Base-by-base conservation (phyloP, 2,797 vertebrate species). In the Tachyglossus aculeatus region DNA sequence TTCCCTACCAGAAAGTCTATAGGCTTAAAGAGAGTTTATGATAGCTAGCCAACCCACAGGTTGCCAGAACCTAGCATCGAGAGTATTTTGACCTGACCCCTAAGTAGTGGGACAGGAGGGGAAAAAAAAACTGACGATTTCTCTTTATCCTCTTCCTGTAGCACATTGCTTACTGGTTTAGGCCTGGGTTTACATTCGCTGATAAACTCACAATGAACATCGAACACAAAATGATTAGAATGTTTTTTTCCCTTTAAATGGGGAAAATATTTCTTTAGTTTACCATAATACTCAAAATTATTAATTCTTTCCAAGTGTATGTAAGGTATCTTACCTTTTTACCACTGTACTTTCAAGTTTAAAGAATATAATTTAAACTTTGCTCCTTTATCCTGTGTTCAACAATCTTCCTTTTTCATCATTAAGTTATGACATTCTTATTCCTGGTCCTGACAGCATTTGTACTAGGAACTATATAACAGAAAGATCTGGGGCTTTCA, bases 201-300 rank as follows among this genome's bases (percentile, higher is more conserved):
- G 31, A 29, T 53, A 41, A 48, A 44, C 40, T 53, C 45, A 44
- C 33, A 65, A 37, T 19, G 14, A 21, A 55, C 12, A 0, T 67
- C n/a, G 57, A 68, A 71, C 44, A 71, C 61, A 67, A 71, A 8
- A 38, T 7, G 50, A 60, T 50, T 68, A 50, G 37, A 45, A 71
- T 58, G 48, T 53, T 24, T 61, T 62, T 27, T 9, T 29, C 41
- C 18, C 2, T 12, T 22, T 40, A 45, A 32, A n/a, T 57, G 45
- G 51, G 55, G 68, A 71, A 59, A n/a, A 41, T 61, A 45, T 41
- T 74, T 68, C 59, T 53, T 71, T 31, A 37, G 31, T 31, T 51
- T 47, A 74, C 63, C 64, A 43, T 77, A 83, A 80, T 27, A 36
- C 18, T 43, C 24, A 13, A 58, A 62, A 31, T 36, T 43, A 29